These are phyloP conservation scores for Tetragonisca angustula DNA, from an alignment of 2,888 invertebrate species.

Conservation along the genomic window DNA sequence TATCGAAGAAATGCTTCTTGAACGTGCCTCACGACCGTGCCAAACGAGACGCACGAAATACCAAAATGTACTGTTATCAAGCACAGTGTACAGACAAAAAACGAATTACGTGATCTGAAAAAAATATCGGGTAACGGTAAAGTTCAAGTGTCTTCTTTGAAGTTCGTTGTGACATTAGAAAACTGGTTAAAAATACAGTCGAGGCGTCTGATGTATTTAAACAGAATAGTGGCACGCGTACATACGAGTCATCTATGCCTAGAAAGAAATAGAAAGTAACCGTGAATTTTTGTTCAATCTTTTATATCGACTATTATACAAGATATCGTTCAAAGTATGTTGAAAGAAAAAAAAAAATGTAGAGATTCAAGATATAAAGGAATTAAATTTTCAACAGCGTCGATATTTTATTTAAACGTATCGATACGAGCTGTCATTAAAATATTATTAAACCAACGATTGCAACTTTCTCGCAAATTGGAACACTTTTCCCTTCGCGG, in stretches of 20 bases:
- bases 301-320: conserved; percentile 38
- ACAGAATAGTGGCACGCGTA: neutral
- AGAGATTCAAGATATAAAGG: neutral
- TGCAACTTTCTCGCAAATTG: conserved; percentile 1
- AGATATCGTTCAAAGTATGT: conserved; percentile 27
- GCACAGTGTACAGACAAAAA: conserved; percentile 5
- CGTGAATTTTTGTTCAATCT: conserved; percentile 67
- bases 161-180: neutral
- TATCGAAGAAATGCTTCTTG: conserved; percentile 4
- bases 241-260: conserved; percentile 1
- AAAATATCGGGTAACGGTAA: conserved; percentile 66
- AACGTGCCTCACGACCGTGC: neutral
- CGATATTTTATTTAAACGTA: neutral
- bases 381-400: neutral
- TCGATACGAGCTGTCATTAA: neutral
- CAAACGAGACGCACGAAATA: conserved; percentile 30
- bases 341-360: neutral
- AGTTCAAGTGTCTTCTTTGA: conserved; percentile 12
- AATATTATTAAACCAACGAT: neutral
- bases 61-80: conserved; percentile 47
- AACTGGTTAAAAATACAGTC: neutral
- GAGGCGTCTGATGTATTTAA: neutral
- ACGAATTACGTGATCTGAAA: conserved; percentile 55
- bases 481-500: neutral
- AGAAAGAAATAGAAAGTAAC: conserved; percentile 57